Evolutionary conservation across 1,140 invertebrate species (phyloP).

Genomic region (Zaprionus africanus): DNA sequence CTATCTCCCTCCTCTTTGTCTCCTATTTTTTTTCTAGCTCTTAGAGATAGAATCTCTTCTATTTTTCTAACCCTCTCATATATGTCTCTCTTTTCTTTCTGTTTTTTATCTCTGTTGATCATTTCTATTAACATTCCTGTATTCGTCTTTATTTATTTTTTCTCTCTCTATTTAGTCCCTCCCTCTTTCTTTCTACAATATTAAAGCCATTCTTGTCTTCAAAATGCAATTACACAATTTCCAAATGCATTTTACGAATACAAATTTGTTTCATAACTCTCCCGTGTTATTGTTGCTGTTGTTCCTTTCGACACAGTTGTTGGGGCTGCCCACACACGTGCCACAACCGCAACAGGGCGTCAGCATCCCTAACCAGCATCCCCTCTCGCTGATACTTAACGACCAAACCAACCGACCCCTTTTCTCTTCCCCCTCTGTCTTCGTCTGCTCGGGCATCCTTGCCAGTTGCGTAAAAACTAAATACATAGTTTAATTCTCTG

Average conservation of each 20-base stretch:
- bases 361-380: not conserved
- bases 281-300: not conserved
- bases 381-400: constrained; percentile 37
- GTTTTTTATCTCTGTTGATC: no score
- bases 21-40: not conserved
- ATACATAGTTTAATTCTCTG: constrained; percentile 60
- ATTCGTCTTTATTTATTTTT: no score
- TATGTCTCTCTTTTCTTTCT: not conserved
- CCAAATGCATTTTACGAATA: constrained; percentile 39
- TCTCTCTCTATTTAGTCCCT: no score
- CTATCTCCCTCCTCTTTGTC: not conserved
- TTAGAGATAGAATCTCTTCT: no score
- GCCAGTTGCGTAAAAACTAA: constrained; percentile 31
- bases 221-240: constrained; percentile 13
- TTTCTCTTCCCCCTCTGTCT: not conserved
- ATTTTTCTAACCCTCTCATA: not conserved
- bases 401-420: constrained; percentile 11
- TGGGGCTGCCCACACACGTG: constrained; percentile 44
- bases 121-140: no score
- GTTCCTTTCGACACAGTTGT: constrained; percentile 32
- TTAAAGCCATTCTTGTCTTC: not conserved
- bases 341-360: constrained; percentile 58
- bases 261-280: constrained; percentile 19
- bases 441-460: not conserved
- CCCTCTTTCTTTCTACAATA: not conserved